Base-by-base conservation (phyloP, 2,888 invertebrate species). In the Helobdella robusta region DNA sequence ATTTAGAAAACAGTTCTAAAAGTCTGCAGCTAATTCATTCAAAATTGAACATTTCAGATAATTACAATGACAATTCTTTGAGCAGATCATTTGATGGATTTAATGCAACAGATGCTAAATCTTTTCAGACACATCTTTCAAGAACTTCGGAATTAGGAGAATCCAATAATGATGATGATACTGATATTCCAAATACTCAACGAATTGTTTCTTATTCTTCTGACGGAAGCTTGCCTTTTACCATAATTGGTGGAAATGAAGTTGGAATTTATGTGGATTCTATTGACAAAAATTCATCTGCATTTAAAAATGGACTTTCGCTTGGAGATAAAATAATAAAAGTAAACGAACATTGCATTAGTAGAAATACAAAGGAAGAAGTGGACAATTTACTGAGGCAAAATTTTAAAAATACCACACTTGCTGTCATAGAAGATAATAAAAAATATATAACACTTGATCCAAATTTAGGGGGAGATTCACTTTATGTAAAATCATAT, bases 221-320 rank as follows among this genome's bases (percentile, higher is more conserved):
- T 20, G 54, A 48, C 3, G 68, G 64, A 20, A 61, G 62, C 25
- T 58, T 67, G n/a, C 35, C 52, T 4, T 64, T 70, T 34, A 48
- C 62, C 11, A 25, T 71, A 15, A 65, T 69, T 40, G 71, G 71
- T n/a, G 71, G 71, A 11, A 71, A 71, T 59, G 68, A 66, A 6
- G 66, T 65, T 50, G 71, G 71, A n/a, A 56, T 71, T 15, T 71
- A 67, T 52, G 63, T 71, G 8, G 64, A 69, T 25, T 20, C 67
- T 2, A 64, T 70, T 11, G 60, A 68, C 15, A 64, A 65, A 11
- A 65, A 61, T 11, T 66, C 68, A 20, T 66, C 65, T 35, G 69
- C 71, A 36, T 59, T 65, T n/a, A 59, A 59, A 36, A 61, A 65
- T 25, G 71, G 71, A 18, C 60, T 71, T 23, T 46, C 35, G 59